Base-by-base conservation (phyloP, 2,888 invertebrate genomes). In the Pollenia amentaria region DNA sequence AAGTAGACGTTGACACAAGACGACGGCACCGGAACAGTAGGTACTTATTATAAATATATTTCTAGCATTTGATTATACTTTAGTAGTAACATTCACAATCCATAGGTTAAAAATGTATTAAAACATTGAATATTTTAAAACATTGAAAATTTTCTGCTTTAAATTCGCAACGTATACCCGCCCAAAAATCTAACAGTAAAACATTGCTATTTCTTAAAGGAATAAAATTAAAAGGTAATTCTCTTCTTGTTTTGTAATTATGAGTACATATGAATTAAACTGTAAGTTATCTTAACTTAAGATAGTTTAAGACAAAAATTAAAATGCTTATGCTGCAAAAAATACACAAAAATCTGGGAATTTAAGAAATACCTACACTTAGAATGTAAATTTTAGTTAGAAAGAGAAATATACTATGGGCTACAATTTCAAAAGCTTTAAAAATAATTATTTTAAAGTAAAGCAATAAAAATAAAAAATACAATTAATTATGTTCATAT, bases 211-310 rank as follows among this genome's bases (percentile, higher is more conserved):
- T 69, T 75, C 12, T 75, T 29, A 62, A 75, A 65, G 64, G 29
- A 84, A 79, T 64, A 46, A 53, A 70, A 70, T 72, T 51, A 76
- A 78, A 78, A 65, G 21, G 44, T 16, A 46, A 12, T 53, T 64
- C 67, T 55, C 44, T 64, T 72, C 40, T 75, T 69, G 40, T 57
- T 77, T 70, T 84, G 51, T 79, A 67, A 79, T 84, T 79, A 75
- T 12, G 83, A 72, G 42, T 84, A 84, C 72, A 65, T 64, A 72
- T 38, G 64, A 77, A 77, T 60, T 84, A 73, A 78, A 78, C 70
- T 80, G 57, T 84, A 78, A 84, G 42, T 76, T 86, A 80, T 70
- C 64, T 86, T 86, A n/a, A 70, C 57, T 82, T 78, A 86, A 83
- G 64, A 72, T 80, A 83, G 46, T 65, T 62, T 73, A 73, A 57